Evolutionary conservation across 2,888 invertebrate species (phyloP).

Genomic region (Colostygia pectinataria): DNA sequence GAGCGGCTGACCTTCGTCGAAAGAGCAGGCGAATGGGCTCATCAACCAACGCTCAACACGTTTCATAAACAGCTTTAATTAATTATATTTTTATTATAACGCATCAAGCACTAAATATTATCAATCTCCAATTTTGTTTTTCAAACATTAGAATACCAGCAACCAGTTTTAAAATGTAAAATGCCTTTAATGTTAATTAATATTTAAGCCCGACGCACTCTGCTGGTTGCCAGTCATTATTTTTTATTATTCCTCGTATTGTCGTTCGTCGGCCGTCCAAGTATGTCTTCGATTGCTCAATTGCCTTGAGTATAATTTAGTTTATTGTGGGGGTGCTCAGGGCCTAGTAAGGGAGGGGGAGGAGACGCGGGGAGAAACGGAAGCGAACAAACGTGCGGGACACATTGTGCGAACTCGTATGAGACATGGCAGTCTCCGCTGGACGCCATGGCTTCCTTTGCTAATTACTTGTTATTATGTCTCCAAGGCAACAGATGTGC

Average conservation of each 20-base stretch:
- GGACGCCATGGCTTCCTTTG: slow-evolving; percentile 58
- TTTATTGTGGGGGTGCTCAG: slow-evolving; percentile 37
- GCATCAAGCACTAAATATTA: slow-evolving; percentile 35
- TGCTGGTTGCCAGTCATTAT: slow-evolving; percentile 25
- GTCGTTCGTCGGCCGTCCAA: slow-evolving; percentile 24
- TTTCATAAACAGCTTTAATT: slow-evolving; percentile 59
- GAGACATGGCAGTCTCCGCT: slow-evolving; percentile 39
- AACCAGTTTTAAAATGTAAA: slow-evolving; percentile 27
- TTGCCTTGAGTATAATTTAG: slow-evolving; percentile 42
- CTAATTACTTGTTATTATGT: slow-evolving; percentile 79
- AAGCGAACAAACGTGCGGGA: slow-evolving; percentile 68
- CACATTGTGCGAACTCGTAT: slow-evolving; percentile 77
- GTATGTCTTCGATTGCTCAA: slow-evolving; percentile 43
- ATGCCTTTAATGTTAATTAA: slow-evolving; percentile 38
- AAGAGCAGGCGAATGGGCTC: slow-evolving; percentile 66
- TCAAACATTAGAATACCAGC: slow-evolving; percentile 35
- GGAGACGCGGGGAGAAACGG: slow-evolving; percentile 44
- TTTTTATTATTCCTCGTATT: slow-evolving; percentile 31
- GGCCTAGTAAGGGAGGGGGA: slow-evolving; percentile 30
- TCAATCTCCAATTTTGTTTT: slow-evolving; percentile 33
- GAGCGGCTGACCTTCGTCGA: slow-evolving; percentile 67
- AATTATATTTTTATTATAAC: slow-evolving; percentile 49
- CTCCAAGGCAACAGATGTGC: slow-evolving; percentile 77
- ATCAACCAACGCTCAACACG: slow-evolving; percentile 62
- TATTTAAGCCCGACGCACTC: slow-evolving; percentile 23